Percentiles rank a stretch among this genome's conserved stretches.
Evolutionary conservation across 2,888 invertebrate species (phyloP).

Genomic region (Antitype chi): DNA sequence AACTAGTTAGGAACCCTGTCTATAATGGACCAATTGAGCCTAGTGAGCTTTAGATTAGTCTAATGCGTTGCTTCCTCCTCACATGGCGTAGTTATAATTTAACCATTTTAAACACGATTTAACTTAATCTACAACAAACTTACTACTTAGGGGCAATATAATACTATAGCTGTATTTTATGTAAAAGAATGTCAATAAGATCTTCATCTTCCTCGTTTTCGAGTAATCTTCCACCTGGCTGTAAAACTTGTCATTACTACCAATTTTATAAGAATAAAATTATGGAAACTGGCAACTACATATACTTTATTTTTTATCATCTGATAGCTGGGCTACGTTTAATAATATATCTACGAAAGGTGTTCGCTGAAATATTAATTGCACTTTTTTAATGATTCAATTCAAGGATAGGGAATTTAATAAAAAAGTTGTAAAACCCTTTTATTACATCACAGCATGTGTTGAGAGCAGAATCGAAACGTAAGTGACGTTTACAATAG

Average conservation of each 20-base stretch:
- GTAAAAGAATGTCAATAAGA: slow-evolving; percentile 40
- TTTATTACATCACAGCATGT: slow-evolving; percentile 73
- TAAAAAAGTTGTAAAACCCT: slow-evolving; percentile 62
- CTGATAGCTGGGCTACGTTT: slow-evolving; percentile 54
- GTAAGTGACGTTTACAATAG: slow-evolving; percentile 75
- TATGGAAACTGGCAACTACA: slow-evolving; percentile 50
- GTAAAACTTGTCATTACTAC: slow-evolving; percentile 30
- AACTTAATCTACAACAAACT: slow-evolving; percentile 38
- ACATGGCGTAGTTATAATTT: slow-evolving; percentile 43
- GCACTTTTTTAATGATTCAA: slow-evolving; percentile 62
- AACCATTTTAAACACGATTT: slow-evolving; percentile 45
- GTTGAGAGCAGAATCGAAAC: slow-evolving; percentile 70
- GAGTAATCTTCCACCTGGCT: slow-evolving; percentile 55
- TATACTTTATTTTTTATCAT: slow-evolving; percentile 55
- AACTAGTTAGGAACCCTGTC: slow-evolving; percentile 34
- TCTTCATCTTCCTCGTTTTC: slow-evolving; percentile 43
- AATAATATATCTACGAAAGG: slow-evolving; percentile 62
- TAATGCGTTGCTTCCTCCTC: slow-evolving; percentile 59
- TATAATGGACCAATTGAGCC: slow-evolving; percentile 57
- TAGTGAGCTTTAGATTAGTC: slow-evolving; percentile 56
- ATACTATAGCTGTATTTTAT: slow-evolving; percentile 13
- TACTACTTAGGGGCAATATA: slow-evolving; percentile 1
- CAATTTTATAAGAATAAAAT: slow-evolving; percentile 58
- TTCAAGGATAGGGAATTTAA: slow-evolving; percentile 49
- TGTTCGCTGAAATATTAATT: slow-evolving; percentile 67